These are phyloP conservation scores for Myiothlypis chrysogaster DNA, from an alignment of 2,797 vertebrate species.

Conservation along the genomic window DNA sequence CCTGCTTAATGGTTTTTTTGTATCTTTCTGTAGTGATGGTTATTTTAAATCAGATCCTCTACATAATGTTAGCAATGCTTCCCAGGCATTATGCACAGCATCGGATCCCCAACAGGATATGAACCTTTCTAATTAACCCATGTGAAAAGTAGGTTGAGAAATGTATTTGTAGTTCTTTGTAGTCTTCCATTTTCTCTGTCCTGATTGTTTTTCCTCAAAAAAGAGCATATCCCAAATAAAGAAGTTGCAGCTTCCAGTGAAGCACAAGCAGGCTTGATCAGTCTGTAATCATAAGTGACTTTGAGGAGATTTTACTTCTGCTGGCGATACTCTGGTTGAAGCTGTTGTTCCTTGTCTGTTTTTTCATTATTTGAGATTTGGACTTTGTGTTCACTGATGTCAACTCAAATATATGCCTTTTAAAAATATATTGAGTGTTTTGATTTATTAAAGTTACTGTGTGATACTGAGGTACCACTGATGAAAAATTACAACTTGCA, in stretches of 20 bases:
- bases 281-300: neutral
- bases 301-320: neutral
- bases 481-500: neutral
- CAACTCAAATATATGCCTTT: neutral
- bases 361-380: neutral
- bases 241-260: neutral
- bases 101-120: neutral
- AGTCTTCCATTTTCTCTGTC: neutral
- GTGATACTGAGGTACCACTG: neutral
- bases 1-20: neutral
- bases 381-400: neutral
- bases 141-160: slow-evolving; percentile 3
- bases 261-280: neutral
- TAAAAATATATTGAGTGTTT: neutral
- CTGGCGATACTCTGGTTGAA: neutral
- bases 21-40: neutral
- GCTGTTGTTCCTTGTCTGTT: neutral
- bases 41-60: neutral
- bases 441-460: neutral
- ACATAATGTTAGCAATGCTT: neutral
- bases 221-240: neutral
- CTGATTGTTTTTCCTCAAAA: neutral
- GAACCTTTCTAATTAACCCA: slow-evolving; percentile 5
- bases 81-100: neutral
- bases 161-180: neutral